A percentile compares a stretch with the other conserved stretches of the same genome.
Conservation (phyloP, 2,113 vertebrate genomes). For the Scortum barcoo region DNA sequence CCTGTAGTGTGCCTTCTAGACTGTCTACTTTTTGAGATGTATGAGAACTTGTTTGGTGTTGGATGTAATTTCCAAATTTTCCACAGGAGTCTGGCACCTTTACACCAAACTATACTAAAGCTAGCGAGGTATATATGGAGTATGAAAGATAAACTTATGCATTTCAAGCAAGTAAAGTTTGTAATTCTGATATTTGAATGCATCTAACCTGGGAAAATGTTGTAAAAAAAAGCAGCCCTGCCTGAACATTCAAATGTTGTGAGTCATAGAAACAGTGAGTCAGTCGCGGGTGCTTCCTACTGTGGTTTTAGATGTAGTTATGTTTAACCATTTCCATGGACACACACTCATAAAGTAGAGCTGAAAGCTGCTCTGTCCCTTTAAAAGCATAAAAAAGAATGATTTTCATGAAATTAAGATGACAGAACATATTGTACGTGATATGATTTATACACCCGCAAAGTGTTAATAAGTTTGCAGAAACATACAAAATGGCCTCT, state of each 20-base stretch:
- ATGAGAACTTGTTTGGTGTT: not conserved
- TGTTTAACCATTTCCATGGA: conserved; percentile 48
- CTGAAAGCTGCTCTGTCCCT: not conserved
- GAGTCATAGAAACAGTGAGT: conserved; percentile 74
- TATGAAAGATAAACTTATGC: not conserved
- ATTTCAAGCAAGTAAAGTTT: not conserved
- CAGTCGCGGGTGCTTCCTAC: conserved; percentile 43
- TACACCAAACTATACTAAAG: not conserved
- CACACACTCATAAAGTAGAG: not conserved
- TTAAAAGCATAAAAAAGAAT: not conserved
- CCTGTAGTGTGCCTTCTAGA: not conserved
- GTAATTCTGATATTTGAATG: not conserved
- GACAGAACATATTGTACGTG: not conserved
- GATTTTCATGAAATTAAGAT: not conserved
- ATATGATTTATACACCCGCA: not conserved
- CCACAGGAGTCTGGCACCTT: not conserved
- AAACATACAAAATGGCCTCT: not conserved
- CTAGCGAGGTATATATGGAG: not conserved
- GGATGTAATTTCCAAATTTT: not conserved
- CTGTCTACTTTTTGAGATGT: not conserved
- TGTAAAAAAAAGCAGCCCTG: not conserved
- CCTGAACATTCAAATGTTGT: conserved; percentile 58
- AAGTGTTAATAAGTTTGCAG: not conserved
- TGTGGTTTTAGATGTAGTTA: conserved; percentile 55
- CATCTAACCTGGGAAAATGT: too few species aligned